phyloP scores from a whole-genome alignment of 1,140 invertebrate species.

The Drosophila repletoides region DNA sequence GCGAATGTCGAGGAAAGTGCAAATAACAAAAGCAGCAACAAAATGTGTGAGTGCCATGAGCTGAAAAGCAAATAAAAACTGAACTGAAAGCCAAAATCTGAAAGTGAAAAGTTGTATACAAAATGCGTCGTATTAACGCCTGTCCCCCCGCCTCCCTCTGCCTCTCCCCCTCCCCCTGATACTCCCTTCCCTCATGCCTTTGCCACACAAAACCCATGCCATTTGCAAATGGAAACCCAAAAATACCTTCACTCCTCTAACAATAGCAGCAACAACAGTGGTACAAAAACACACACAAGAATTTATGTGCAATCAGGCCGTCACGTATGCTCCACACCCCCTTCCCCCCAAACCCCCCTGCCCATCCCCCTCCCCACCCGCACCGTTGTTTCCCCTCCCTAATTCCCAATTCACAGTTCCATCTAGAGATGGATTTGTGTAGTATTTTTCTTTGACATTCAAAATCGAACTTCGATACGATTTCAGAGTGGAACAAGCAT shows the following conservation, averaged over 20 bases:
- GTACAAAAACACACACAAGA: slow-evolving; percentile 24
- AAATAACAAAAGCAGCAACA: slow-evolving; percentile 24
- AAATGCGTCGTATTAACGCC: slow-evolving; percentile 75
- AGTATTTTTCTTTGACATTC: too few relatives aligned
- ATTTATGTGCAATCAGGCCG: slow-evolving; percentile 77
- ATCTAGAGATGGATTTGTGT: too few relatives aligned
- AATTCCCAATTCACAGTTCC: not conserved
- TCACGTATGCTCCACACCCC: slow-evolving; percentile 59
- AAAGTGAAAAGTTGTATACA: slow-evolving; percentile 79
- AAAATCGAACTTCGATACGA: too few relatives aligned
- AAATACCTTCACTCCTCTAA: slow-evolving; percentile 10
- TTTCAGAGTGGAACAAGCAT: too few relatives aligned
- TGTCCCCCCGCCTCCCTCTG: not conserved
- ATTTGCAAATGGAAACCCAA: slow-evolving; percentile 34
- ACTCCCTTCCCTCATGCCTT: not conserved
- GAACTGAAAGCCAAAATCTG: slow-evolving; percentile 62
- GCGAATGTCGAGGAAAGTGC: slow-evolving; percentile 20
- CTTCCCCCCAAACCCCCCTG: too few relatives aligned
- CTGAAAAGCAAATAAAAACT: slow-evolving; percentile 68
- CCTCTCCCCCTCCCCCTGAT: not conserved
- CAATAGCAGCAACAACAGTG: not conserved
- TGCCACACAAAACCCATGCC: not conserved
- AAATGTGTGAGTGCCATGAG: slow-evolving; percentile 25
- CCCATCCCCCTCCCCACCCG: not conserved
- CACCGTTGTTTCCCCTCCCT: not conserved